Percentiles rank a stretch among this genome's conserved stretches.
Conservation (phyloP, 2,113 vertebrate genomes). For the Otocyon megalotis region DNA sequence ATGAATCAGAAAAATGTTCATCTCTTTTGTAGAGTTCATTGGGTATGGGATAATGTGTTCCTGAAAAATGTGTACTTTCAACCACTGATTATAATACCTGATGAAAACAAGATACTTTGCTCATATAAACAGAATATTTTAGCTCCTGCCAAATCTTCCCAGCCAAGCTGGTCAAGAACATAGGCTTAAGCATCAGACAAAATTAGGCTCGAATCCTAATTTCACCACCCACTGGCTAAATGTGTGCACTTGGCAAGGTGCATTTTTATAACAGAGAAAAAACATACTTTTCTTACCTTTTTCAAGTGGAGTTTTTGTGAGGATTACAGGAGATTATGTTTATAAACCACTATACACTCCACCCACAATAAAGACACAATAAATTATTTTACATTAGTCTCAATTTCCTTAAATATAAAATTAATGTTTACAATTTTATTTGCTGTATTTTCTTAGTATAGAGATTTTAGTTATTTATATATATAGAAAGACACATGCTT, state of each 20-base stretch:
- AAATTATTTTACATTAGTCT: background rate
- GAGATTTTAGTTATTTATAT: background rate
- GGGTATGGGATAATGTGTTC: background rate
- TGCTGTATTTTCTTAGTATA: background rate
- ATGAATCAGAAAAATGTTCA: background rate
- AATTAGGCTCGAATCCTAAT: constrained; percentile 52
- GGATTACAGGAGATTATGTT: background rate
- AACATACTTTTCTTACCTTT: background rate
- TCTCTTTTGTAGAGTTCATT: background rate
- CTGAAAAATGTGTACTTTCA: constrained; percentile 28
- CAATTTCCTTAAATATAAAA: constrained; percentile 35
- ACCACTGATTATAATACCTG: background rate
- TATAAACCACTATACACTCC: background rate
- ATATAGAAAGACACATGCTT: constrained; percentile 2
- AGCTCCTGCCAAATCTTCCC: background rate
- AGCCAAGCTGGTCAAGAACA: constrained; percentile 47
- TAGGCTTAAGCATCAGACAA: background rate
- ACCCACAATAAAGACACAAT: background rate
- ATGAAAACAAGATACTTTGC: background rate
- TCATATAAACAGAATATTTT: background rate
- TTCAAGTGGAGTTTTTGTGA: background rate
- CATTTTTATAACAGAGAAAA: background rate
- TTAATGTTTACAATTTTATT: background rate
- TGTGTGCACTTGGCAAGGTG: constrained; percentile 35
- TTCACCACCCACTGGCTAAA: constrained; percentile 51